These are phyloP conservation scores for Lutjanus erythropterus DNA, from an alignment of 2,113 vertebrate genomes.

Conservation along the genomic window DNA sequence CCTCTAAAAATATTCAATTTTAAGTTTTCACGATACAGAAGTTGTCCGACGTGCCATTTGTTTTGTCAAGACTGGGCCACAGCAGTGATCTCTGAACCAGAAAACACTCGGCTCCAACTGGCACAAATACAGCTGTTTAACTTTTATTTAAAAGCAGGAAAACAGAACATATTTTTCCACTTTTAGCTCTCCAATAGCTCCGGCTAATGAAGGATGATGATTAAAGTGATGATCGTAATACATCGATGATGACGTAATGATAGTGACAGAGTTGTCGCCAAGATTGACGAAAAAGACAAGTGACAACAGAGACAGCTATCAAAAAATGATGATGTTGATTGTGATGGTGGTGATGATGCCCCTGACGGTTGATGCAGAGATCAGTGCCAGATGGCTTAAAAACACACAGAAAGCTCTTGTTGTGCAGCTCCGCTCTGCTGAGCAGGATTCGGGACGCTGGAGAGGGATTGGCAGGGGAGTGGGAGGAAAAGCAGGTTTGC, in stretches of 20 bases:
- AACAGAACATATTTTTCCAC: neutral
- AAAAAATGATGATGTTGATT: slow-evolving; percentile 11
- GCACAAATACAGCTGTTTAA: neutral
- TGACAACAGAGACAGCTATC: neutral
- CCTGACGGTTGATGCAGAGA: slow-evolving; percentile 30
- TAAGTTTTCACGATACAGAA: too few relatives aligned
- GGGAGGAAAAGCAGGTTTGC: slow-evolving; percentile 59
- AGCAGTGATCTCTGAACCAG: too few relatives aligned
- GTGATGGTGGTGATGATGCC: slow-evolving; percentile 15
- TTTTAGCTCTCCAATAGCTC: neutral
- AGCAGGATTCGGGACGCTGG: slow-evolving; percentile 52
- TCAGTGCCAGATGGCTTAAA: slow-evolving; percentile 71
- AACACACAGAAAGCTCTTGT: slow-evolving; percentile 49
- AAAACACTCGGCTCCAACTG: too few relatives aligned
- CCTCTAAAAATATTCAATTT: too few relatives aligned
- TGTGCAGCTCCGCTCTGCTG: slow-evolving; percentile 54
- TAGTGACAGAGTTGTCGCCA: neutral
- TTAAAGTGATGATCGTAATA: neutral
- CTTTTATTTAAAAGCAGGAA: neutral
- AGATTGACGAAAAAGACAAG: neutral
- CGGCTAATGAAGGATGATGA: neutral
- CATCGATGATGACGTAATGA: neutral
- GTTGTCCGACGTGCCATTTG: too few relatives aligned
- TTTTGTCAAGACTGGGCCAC: too few relatives aligned
- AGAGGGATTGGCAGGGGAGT: slow-evolving; percentile 54